A percentile compares a stretch with the other conserved stretches of the same genome.
Evolutionary conservation across 2,113 vertebrate genomes (phyloP).

Genomic region (Siniperca chuatsi): DNA sequence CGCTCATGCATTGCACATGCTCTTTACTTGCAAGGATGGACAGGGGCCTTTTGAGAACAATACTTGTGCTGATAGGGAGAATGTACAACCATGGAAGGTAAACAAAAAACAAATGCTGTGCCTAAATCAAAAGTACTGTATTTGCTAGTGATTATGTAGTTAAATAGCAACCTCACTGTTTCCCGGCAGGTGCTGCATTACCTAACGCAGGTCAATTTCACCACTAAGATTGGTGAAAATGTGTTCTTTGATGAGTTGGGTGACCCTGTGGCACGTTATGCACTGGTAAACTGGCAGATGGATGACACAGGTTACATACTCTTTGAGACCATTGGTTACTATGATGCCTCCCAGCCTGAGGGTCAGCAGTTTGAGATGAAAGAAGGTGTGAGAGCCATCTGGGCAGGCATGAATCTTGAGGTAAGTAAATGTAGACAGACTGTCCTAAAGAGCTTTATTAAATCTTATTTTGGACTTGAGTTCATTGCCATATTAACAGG

Average conservation of each 20-base stretch:
- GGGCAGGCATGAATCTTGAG: slow-evolving; percentile 74
- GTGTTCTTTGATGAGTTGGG: slow-evolving; percentile 83
- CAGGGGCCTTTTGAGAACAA: slow-evolving; percentile 80
- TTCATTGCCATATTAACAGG: not conserved
- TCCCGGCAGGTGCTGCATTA: slow-evolving; percentile 82
- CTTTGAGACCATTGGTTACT: slow-evolving; percentile 82
- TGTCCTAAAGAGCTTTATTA: not conserved
- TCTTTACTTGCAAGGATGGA: slow-evolving; percentile 76
- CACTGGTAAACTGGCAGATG: slow-evolving; percentile 85
- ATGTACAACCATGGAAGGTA: slow-evolving; percentile 84
- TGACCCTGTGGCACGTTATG: slow-evolving; percentile 83
- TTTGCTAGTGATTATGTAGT: not conserved
- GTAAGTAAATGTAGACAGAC: slow-evolving; percentile 51
- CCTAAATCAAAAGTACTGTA: not conserved
- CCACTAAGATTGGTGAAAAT: slow-evolving; percentile 79
- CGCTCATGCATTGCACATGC: slow-evolving; percentile 79
- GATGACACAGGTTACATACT: slow-evolving; percentile 71
- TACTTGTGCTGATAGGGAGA: slow-evolving; percentile 75
- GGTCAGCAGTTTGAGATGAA: slow-evolving; percentile 82
- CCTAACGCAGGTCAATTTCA: slow-evolving; percentile 82
- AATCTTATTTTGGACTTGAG: not conserved
- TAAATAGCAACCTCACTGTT: not conserved
- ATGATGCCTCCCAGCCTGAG: slow-evolving; percentile 79
- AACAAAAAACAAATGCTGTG: not conserved
- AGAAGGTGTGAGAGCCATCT: slow-evolving; percentile 71